A percentile compares a stretch with the other conserved stretches of the same genome.
Conservation (phyloP, 2,888 invertebrate genomes). For the Xylophagus ater region DNA sequence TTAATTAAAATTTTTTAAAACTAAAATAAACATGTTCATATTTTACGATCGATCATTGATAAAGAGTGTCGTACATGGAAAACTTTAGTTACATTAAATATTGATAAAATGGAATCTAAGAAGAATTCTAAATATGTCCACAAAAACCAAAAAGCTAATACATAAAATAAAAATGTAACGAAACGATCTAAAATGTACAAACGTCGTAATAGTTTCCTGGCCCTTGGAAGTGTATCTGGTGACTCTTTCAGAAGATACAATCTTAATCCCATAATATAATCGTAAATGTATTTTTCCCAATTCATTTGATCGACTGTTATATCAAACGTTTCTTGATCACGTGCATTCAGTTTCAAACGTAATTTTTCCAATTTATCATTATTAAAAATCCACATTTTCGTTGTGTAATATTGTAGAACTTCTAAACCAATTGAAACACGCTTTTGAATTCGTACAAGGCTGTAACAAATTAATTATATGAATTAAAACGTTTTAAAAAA, state of each 20-base stretch:
- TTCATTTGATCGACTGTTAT: slow-evolving; percentile 43
- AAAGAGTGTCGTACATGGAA: no score
- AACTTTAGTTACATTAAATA: no score
- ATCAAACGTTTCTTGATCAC: slow-evolving; percentile 52
- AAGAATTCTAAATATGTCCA: slow-evolving; percentile 35
- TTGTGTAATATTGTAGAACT: slow-evolving; percentile 66
- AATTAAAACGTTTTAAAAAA: not conserved
- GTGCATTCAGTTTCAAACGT: slow-evolving; percentile 40
- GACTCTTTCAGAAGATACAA: slow-evolving; percentile 77
- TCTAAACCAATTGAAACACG: slow-evolving; percentile 47
- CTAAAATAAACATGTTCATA: no score
- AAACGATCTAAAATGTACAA: slow-evolving; percentile 44
- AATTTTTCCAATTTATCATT: slow-evolving; percentile 50
- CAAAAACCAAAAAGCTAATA: slow-evolving; percentile 30
- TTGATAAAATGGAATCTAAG: no score
- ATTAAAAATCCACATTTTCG: slow-evolving; percentile 65
- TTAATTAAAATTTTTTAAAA: no score
- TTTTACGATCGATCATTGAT: no score
- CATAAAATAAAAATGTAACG: slow-evolving; percentile 27
- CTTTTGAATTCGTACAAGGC: slow-evolving; percentile 49
- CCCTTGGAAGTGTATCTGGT: slow-evolving; percentile 60
- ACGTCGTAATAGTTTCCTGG: slow-evolving; percentile 37
- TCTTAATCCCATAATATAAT: slow-evolving; percentile 72
- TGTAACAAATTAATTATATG: slow-evolving; percentile 28
- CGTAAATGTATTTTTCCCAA: slow-evolving; percentile 54